Evolutionary conservation across 2,797 vertebrate genomes (phyloP), one percentile per base, ranked within the genome.

Genomic region (Cyprinella venusta): DNA sequence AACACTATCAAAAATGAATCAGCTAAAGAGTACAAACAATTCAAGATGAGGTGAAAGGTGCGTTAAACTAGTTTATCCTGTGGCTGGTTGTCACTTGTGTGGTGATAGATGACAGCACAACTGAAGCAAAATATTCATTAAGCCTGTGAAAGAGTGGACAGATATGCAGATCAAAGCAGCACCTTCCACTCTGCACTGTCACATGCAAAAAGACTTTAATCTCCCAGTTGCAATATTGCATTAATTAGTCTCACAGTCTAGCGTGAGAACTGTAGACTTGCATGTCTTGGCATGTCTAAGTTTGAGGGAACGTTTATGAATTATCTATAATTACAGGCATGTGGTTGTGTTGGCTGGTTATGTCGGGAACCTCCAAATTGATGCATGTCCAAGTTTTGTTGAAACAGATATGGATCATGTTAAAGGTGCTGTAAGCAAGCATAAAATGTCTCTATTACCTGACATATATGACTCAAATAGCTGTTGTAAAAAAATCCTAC

Each of bases 221-320:
- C 52, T 77, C n/a, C 8, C 48, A 80, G 76, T 84, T 88, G 91
- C 88, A 92, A 92, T 89, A 88, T 86, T 88, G 92, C 90, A 91
- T 93, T 93, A 93, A 95, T 94, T 92, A 94, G 88, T 89, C 86
- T 89, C 81, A 83, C 13, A 72, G 88, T 88, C 90, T 93, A 91
- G 89, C 88, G 88, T 93, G 91, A 92, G 91, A 92, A 92, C 89
- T 52, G 71, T 82, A 92, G 89, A 92, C 89, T 56, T n/a, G 90
- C 90, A 71, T 90, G 86, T 67, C 72, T 68, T 67, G 90, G 88
- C 91, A 88, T 80, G 89, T 81, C 70, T 56, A 12, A 15, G 72
- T 71, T 86, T 89, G 86, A 88, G 89, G 88, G 88, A 89, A 89
- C 83, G 78, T 86, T 92, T 84, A 65, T 85, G 89, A 90, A 88